These are phyloP conservation scores for Mythimna loreyi DNA, from an alignment of 2,888 invertebrate genomes.

Conservation along the genomic window DNA sequence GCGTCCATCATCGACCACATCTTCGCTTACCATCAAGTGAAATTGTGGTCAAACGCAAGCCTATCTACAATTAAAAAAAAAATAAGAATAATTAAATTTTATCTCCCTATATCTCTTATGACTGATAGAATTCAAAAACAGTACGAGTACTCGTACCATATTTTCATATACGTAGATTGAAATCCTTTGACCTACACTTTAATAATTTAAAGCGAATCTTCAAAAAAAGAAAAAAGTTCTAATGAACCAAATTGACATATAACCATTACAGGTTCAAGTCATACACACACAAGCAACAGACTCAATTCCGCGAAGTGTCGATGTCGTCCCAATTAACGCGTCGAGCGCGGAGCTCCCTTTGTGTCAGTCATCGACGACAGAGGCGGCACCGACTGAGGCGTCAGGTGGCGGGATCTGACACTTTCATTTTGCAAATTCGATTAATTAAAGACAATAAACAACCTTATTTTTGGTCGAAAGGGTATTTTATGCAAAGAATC, in stretches of 20 bases:
- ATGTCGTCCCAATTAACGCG: conserved; percentile 57
- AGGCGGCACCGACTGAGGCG: conserved; percentile 3
- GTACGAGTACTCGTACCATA: too few relatives aligned
- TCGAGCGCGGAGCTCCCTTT: conserved; percentile 48
- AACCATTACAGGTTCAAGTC: conserved; percentile 19
- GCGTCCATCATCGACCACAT: too few relatives aligned
- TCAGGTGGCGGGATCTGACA: conserved; percentile 12
- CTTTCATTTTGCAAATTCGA: conserved; percentile 30
- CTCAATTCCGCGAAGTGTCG: conserved; percentile 55
- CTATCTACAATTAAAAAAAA: too few relatives aligned
- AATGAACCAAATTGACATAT: conserved; percentile 19
- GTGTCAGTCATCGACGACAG: conserved; percentile 48
- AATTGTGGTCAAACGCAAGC: too few relatives aligned
- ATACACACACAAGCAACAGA: conserved; percentile 16
- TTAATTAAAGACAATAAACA: too few relatives aligned
- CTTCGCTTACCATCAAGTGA: too few relatives aligned
- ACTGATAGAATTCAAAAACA: too few relatives aligned
- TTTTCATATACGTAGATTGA: too few relatives aligned
- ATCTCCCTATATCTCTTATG: too few relatives aligned
- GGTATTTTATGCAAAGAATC: too few relatives aligned
- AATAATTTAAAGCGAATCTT: background rate
- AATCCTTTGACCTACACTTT: background rate
- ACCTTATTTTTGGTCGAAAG: too few relatives aligned
- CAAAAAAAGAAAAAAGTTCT: background rate
- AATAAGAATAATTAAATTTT: too few relatives aligned